Base-by-base conservation (phyloP, 2,113 vertebrate species). In the Epinephelus moara region DNA sequence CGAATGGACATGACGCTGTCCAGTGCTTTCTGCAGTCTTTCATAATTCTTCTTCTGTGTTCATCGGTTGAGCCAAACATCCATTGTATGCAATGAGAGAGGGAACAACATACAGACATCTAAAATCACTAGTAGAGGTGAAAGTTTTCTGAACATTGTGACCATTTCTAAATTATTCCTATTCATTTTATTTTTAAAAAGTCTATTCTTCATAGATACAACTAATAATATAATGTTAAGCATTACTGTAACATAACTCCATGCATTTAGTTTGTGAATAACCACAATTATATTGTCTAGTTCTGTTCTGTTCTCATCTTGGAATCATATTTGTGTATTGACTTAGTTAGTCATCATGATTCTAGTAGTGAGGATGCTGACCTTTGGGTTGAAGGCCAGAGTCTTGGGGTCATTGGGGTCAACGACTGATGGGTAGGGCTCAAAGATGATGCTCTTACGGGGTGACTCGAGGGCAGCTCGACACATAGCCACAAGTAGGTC, bases 1-100 rank as follows among this genome's bases (percentile, higher is more conserved):
- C 98, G 96, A 85, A 99, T 99, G 83, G 98, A 99, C 98, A 99
- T 99, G 82, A 99, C 98, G 40, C 98, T 99, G 92, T 99, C 98
- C 95, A 99, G 89, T 8, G 98, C 98, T 94, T 99, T 99, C 95
- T 99, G 98, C 92, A 99, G 96, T 84, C 98, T 96, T 92, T 99
- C 98, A 1, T 99, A 99, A 95, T 99, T 99, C 95, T 99, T 99
- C 93, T 99, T 99, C 98, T 99, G 94, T 92, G 88, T 83, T 88
- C 42, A 3, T 8, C 81, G 67, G 92, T 80, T 87, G 69, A 91
- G 75, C 88, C 87, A 81, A 86, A 89, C 79, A 90, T 83, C 71
- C 82, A 85, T 90, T 82, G 80, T 82, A 73, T 78, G 80, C 84
- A 85, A 80, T 80, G 80, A 90, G 69, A 85, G 61, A 87, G 75